phyloP scores from a whole-genome alignment of 2,888 invertebrate genomes.

The Plebejus melissa region DNA sequence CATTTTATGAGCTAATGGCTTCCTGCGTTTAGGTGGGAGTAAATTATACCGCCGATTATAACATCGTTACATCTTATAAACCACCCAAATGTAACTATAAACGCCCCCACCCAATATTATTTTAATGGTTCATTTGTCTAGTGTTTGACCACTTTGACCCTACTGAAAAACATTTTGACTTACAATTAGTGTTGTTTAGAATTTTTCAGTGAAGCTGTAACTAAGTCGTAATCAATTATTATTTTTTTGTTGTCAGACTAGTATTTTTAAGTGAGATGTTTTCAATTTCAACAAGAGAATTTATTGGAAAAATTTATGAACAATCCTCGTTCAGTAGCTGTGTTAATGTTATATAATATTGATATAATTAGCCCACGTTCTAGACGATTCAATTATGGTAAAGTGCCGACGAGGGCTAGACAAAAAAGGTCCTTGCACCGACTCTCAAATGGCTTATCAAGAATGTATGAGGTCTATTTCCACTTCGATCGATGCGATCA shows the following conservation, averaged over 20 bases:
- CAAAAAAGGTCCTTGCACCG: conserved; percentile 7
- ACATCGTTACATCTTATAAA: conserved; percentile 26
- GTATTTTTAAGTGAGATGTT: too few species aligned
- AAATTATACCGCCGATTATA: conserved; percentile 26
- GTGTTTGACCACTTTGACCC: neutral
- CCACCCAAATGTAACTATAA: conserved; percentile 27
- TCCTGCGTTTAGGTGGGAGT: conserved; percentile 35
- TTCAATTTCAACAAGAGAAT: too few species aligned
- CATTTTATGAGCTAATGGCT: conserved; percentile 34
- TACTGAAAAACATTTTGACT: neutral
- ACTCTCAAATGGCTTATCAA: neutral
- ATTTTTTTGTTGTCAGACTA: too few species aligned
- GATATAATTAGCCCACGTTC: neutral
- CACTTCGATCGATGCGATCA: neutral
- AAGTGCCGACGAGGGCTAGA: neutral
- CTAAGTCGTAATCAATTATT: too few species aligned
- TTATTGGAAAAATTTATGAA: neutral
- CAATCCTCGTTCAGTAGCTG: neutral
- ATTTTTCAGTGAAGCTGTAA: too few species aligned
- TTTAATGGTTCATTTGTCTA: neutral
- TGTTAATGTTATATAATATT: neutral
- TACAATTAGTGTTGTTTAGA: neutral
- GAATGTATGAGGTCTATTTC: neutral
- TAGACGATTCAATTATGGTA: neutral
- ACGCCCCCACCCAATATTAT: neutral